Evolutionary conservation across 2,797 vertebrate genomes (phyloP), one percentile per base, ranked within the genome.

Genomic region (Sebastes goodei): DNA sequence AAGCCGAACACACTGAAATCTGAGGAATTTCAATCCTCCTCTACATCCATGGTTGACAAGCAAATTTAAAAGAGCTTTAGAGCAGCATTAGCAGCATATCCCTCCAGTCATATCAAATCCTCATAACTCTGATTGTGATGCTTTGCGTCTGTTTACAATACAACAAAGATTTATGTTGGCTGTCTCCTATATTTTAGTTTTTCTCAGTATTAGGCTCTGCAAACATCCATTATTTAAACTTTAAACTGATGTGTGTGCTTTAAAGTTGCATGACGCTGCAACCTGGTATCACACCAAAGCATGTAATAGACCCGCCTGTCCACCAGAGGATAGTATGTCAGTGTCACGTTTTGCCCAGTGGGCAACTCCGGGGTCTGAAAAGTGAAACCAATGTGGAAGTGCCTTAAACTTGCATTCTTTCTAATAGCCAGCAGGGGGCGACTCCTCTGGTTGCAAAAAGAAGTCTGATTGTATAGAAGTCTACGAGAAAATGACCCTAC

Each of bases 11-110:
- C 8, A 0, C 21, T 55, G 21, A 86, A 88, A 92, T 87, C 71
- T 29, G 86, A 84, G 67, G 25, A 80, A 84, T 85, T 81, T 81
- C 79, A 86, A 82, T 87, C 82, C 78, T 65, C 27, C 8, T 8
- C 4, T 78, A 33, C 74, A 86, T 78, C 64, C 38, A 35, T 52
- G 17, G 15, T 62, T 76, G 55, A 85, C 82, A 82, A 87, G 81
- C 30, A 74, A 46, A 80, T 74, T 66, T 71, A 64, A 69, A 76
- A 79, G 67, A 77, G 75, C 72, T 82, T 86, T 85, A 53, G 56
- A 33, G 59, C 71, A 55, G 71, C 76, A 68, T 76, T 21, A 67
- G 52, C 71, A 70, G 65, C 52, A 62, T 59, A 30, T 71, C n/a
- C 15, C 25, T 25, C 14, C 55, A 42, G 14, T 57, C 67, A 56